phyloP scores from a whole-genome alignment of 2,888 invertebrate species.

The Eupithecia pulchellata region DNA sequence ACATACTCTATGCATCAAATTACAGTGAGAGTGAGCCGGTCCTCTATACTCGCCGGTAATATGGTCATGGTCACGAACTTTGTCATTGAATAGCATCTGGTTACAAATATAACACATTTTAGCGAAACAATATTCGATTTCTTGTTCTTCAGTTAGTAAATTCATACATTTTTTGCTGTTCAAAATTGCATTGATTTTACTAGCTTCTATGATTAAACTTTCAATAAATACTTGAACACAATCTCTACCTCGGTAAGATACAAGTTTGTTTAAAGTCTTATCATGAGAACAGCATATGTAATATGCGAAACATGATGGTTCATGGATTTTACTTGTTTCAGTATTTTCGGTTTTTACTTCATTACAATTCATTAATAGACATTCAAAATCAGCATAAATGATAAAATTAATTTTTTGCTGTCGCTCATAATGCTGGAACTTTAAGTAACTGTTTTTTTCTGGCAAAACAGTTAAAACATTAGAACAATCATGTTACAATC shows the following conservation, averaged over 20 bases:
- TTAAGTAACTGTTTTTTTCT: no score
- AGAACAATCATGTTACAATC: no score
- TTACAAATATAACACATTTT: slow-evolving; percentile 11
- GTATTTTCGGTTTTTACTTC: background rate
- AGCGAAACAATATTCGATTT: background rate
- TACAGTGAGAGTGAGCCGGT: no score
- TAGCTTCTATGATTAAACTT: slow-evolving; percentile 5
- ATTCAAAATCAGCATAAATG: no score
- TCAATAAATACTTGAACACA: slow-evolving; percentile 17
- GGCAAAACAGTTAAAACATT: no score
- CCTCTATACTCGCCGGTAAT: no score
- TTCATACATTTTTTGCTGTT: slow-evolving; percentile 1
- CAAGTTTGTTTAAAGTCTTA: no score
- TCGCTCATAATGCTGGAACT: slow-evolving; percentile 14
- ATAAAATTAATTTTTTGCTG: slow-evolving; percentile 19
- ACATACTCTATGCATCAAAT: no score
- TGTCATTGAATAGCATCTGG: background rate
- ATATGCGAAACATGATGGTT: slow-evolving; percentile 9
- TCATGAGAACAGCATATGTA: slow-evolving; percentile 13
- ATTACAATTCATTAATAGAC: background rate
- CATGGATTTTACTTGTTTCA: background rate
- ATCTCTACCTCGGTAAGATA: slow-evolving; percentile 10
- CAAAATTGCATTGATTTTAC: background rate
- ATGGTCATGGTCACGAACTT: no score
- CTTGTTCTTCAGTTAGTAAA: background rate